Evolutionary conservation across 2,797 vertebrate species (phyloP).

Genomic region (Xerus rutilus): DNA sequence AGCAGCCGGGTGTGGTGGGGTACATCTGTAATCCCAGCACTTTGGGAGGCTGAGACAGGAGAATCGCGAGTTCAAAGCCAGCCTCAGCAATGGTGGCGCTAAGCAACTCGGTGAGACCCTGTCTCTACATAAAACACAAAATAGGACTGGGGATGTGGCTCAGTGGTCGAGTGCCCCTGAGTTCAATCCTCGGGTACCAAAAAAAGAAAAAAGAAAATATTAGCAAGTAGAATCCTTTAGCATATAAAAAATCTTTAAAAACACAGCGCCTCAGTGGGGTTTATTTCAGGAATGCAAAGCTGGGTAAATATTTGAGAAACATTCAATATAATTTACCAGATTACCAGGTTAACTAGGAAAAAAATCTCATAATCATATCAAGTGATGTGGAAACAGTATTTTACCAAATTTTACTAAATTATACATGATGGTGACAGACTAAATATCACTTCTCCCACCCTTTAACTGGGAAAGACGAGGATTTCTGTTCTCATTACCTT

Average conservation of each 20-base stretch:
- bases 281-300: neutral
- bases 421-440: neutral
- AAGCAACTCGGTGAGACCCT: no score
- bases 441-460: neutral
- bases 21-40: no score
- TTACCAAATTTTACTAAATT: neutral
- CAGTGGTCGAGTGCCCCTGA: no score
- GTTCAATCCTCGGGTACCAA: no score
- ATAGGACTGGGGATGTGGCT: no score
- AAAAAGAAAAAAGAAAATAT: no score
- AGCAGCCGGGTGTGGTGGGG: no score
- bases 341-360: neutral
- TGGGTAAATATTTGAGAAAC: neutral
- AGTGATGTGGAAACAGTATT: neutral
- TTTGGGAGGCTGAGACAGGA: no score
- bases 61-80: no score
- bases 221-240: neutral
- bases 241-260: neutral
- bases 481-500: neutral
- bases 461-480: neutral
- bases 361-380: neutral
- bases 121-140: no score
- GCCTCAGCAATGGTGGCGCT: no score
- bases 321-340: neutral
- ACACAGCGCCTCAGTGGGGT: neutral